Evolutionary conservation across 2,888 invertebrate genomes (phyloP).

Genomic region (Nomada fucata): DNA sequence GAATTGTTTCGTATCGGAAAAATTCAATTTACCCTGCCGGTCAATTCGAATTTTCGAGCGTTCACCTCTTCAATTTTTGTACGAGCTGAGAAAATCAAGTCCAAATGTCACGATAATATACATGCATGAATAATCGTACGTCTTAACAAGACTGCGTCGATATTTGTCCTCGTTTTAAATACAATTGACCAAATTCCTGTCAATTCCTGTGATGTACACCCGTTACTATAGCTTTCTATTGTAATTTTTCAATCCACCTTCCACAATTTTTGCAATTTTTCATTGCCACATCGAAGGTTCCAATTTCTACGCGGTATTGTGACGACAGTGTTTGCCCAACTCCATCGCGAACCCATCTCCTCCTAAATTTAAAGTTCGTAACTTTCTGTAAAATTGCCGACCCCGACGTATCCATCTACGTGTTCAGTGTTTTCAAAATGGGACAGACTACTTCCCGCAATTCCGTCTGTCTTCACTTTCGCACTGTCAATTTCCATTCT

Average conservation of each 20-base stretch:
- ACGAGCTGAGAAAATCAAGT: too few species aligned
- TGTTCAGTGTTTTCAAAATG: constrained; percentile 12
- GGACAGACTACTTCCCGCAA: neutral
- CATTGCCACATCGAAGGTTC: neutral
- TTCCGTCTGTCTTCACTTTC: neutral
- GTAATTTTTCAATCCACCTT: neutral
- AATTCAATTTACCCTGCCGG: constrained; percentile 16
- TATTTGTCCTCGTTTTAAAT: too few species aligned
- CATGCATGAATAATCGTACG: too few species aligned
- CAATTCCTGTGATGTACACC: too few species aligned
- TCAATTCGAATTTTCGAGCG: constrained; percentile 21
- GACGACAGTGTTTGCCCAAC: neutral
- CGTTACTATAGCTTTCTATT: too few species aligned
- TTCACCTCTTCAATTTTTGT: neutral
- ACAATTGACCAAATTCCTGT: too few species aligned
- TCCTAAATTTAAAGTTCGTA: constrained; percentile 28
- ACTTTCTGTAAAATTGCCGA: constrained; percentile 33
- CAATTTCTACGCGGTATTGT: neutral
- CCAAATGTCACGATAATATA: too few species aligned
- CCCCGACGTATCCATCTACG: constrained; percentile 22
- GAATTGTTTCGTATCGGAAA: constrained; percentile 16
- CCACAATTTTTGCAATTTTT: neutral
- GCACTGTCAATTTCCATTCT: neutral
- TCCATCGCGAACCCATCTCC: neutral
- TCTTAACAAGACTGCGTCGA: too few species aligned